phyloP scores from a whole-genome alignment of 2,797 vertebrate species.

The Threskiornis aethiopicus region DNA sequence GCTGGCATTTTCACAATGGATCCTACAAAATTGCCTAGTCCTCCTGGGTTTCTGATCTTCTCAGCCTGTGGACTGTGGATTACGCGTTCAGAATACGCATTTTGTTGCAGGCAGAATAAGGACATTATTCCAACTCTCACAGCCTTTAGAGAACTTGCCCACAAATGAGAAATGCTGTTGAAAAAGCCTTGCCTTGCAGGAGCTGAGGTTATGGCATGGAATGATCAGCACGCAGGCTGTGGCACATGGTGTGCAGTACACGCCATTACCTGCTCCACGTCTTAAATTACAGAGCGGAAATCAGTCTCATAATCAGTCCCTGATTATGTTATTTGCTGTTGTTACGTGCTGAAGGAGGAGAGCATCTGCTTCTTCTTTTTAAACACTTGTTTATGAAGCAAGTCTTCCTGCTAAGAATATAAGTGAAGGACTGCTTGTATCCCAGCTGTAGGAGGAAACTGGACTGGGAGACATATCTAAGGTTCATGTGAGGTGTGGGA shows the following conservation, averaged over 20 bases:
- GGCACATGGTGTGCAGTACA: background rate
- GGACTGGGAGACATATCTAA: background rate
- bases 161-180: background rate
- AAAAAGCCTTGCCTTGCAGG: background rate
- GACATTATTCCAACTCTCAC: background rate
- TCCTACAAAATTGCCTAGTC: background rate
- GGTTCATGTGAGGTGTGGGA: background rate
- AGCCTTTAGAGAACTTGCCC: background rate
- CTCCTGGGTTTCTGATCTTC: background rate
- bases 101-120: background rate
- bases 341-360: background rate
- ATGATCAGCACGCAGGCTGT: background rate
- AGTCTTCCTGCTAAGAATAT: background rate
- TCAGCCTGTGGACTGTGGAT: background rate
- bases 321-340: constrained; percentile 12
- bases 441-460: background rate
- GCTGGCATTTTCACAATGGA: constrained; percentile 7
- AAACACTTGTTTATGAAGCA: background rate
- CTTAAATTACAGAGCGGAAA: background rate
- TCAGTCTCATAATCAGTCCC: background rate
- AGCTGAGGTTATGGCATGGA: background rate
- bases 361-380: constrained; percentile 21
- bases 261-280: background rate
- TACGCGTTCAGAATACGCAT: background rate
- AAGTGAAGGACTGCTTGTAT: background rate